Conservation (phyloP, 2,797 vertebrate genomes). For the Mormyrus proboscirostris region DNA sequence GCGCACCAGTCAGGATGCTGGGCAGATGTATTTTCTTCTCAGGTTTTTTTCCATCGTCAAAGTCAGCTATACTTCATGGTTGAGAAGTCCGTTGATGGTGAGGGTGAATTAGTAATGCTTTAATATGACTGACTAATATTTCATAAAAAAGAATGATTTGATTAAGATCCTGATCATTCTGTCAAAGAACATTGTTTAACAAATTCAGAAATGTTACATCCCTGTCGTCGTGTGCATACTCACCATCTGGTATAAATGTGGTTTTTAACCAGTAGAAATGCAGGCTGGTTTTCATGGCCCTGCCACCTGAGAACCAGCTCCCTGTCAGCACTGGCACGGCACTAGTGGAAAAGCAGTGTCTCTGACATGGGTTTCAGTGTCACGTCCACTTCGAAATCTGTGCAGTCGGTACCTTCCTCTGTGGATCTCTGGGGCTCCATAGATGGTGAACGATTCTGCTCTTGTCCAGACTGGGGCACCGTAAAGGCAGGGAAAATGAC, state of each 20-base stretch:
- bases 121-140: background rate
- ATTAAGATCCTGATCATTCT: background rate
- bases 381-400: background rate
- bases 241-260: background rate
- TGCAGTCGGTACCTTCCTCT: background rate
- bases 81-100: background rate
- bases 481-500: background rate
- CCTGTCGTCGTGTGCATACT: background rate
- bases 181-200: background rate
- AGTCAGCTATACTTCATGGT: background rate
- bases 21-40: background rate
- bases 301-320: background rate
- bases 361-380: background rate
- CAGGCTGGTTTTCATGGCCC: background rate
- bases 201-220: background rate
- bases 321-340: background rate
- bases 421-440: background rate
- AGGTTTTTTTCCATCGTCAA: background rate
- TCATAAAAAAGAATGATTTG: background rate
- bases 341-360: background rate
- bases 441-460: background rate
- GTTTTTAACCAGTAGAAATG: background rate
- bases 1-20: background rate
- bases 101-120: background rate
- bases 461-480: background rate